Base-by-base conservation (phyloP, 2,888 invertebrate genomes). In the Epistrophe eligans region DNA sequence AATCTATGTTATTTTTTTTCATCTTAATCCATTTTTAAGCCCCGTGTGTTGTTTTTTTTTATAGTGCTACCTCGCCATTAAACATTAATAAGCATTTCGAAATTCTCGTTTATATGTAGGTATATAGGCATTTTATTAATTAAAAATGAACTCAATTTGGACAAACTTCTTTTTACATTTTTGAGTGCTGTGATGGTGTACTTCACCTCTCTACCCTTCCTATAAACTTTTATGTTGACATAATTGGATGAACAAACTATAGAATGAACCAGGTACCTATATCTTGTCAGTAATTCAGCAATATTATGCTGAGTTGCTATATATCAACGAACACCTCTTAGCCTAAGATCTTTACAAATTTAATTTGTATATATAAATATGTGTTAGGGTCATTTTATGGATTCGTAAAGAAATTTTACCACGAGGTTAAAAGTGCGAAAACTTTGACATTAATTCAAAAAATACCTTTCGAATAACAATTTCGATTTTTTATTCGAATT, bases 171-270 rank as follows among this genome's bases (percentile, higher is more conserved):
- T 24, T 24, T 24, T 48, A 45, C 3, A 17, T 52, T 24, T 15
- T 52, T 1, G 15, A 52, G 24, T 52, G 24, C 24, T 24, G 24
- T 24, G 52, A 6, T 52, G 24, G 11, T 15, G 7, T 52, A 19
- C 6, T 0, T 7, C 24, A 24, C 45, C 45, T 11, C 0, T 38
- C 10, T 24, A 24, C 4, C 35, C 10, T 10, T 10, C 10, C 35
- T 35, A 43, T 13, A 43, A 15, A 43, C 5, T 43, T 8, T 52
- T 52, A 19, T 28, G 1, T 28, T 8, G 9, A 48, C 45, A 43
- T 74, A 79, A 73, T 79, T 83, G 73, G 62, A 76, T 24, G 58
- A 67, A 72, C 17, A 79, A 67, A 74, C 79, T 74, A 64, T 74
- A 70, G 64, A 74, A 84, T 74, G 57, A 74, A 79, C 70, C 43